A percentile compares a stretch with the other conserved stretches of the same genome.
phyloP scores from a whole-genome alignment of 2,113 vertebrate species.

The Syngnathoides biaculeatus region DNA sequence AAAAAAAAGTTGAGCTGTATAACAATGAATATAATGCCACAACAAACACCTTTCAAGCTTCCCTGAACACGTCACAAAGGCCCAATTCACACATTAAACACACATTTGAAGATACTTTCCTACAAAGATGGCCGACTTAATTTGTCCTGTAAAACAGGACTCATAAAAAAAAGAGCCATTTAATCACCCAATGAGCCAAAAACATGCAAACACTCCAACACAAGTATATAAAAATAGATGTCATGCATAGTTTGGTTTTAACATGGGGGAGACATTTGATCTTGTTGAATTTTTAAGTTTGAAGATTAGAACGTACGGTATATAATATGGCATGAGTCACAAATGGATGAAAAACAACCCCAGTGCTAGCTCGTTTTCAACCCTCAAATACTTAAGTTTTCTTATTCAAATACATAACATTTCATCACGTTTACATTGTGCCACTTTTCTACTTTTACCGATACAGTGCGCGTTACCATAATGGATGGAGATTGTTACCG shows the following conservation, averaged over 20 bases:
- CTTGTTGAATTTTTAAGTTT: neutral
- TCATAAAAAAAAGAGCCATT: neutral
- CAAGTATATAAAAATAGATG: neutral
- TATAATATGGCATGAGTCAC: neutral
- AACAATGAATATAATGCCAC: constrained; percentile 10
- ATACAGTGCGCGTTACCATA: neutral
- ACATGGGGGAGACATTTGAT: neutral
- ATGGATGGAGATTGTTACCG: too few species aligned
- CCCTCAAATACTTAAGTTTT: too few species aligned
- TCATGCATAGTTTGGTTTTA: neutral
- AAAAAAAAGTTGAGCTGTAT: neutral
- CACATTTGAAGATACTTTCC: neutral
- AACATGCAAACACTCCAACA: neutral
- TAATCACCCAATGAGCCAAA: neutral
- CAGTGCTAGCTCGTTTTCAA: too few species aligned
- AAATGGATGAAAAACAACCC: neutral
- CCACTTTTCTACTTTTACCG: neutral
- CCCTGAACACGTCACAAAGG: constrained; percentile 3
- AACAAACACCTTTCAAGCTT: neutral
- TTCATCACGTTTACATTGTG: neutral
- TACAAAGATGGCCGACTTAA: neutral
- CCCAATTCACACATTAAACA: constrained; percentile 7
- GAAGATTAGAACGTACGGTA: neutral
- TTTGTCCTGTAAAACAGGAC: neutral
- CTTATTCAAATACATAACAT: neutral